Percentiles rank a stretch among this genome's conserved stretches.
Evolutionary conservation across 2,888 invertebrate species (phyloP).

Genomic region (Gonocerus acuteangulatus): DNA sequence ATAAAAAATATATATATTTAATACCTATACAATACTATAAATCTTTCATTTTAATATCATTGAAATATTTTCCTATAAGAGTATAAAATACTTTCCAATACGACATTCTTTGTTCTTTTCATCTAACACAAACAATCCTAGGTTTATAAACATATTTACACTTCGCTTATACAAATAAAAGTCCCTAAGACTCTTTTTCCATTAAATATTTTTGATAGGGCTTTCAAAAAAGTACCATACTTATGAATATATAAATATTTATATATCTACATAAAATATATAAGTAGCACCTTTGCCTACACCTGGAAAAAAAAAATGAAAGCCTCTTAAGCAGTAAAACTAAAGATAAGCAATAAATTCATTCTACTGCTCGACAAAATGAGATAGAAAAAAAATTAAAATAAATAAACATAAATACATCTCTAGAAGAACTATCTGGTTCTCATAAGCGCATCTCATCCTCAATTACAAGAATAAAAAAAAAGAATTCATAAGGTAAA

Average conservation of each 20-base stretch:
- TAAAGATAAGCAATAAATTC: conserved; percentile 9
- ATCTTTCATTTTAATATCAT: conserved; percentile 24
- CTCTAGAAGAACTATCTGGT: no score
- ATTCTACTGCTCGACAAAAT: conserved; percentile 6
- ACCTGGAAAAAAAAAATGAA: conserved; percentile 26
- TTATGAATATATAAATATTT: no score
- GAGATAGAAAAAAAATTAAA: conserved; percentile 5
- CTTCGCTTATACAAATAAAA: background rate
- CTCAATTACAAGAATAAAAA: no score
- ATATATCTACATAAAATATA: conserved; percentile 8
- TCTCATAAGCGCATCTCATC: no score
- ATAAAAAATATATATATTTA: conserved; percentile 27
- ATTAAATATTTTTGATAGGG: background rate
- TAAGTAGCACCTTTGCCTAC: conserved; percentile 30
- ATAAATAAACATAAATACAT: no score
- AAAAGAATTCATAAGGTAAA: background rate
- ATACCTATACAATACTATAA: conserved; percentile 30
- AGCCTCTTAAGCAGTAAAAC: conserved; percentile 26
- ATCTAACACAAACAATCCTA: conserved; percentile 28
- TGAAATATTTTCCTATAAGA: conserved; percentile 15
- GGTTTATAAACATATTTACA: conserved; percentile 25
- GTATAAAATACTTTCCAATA: conserved; percentile 19
- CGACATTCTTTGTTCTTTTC: conserved; percentile 8
- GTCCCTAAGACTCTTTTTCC: background rate
- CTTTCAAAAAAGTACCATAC: no score